Evolutionary conservation across 92 coral and sea anemone genomes (phyloP).

Genomic region (Micromussa lordhowensis): DNA sequence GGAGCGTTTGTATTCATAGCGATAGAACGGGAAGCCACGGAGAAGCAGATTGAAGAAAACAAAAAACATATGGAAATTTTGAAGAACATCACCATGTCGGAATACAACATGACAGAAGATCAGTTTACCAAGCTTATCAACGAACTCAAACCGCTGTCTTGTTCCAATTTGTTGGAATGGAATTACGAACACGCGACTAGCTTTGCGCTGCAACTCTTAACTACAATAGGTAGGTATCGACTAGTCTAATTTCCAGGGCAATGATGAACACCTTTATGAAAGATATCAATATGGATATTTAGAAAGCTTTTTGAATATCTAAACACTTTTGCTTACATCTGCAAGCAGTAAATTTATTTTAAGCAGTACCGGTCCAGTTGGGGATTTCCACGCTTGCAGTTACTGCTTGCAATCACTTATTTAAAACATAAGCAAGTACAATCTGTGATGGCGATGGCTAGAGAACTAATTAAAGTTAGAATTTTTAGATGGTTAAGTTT

Average conservation of each 20-base stretch:
- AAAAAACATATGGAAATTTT: constrained; percentile 1
- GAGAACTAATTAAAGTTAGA: neutral
- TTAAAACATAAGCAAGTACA: neutral
- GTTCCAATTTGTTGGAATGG: constrained; percentile 37
- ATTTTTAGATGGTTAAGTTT: neutral
- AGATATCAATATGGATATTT: neutral
- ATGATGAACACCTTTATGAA: neutral
- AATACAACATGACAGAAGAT: constrained; percentile 37
- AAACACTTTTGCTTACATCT: neutral
- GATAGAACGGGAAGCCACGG: constrained; percentile 41
- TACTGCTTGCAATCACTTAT: neutral
- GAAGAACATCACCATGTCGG: neutral
- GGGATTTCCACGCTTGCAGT: neutral
- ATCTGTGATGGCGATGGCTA: neutral
- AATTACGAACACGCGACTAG: constrained; percentile 18
- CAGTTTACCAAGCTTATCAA: constrained; percentile 19
- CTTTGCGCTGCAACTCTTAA: constrained; percentile 47
- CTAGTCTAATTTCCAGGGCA: neutral
- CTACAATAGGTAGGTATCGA: constrained; percentile 59
- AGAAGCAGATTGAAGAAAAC: neutral
- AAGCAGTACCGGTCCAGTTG: neutral
- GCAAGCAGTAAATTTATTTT: neutral
- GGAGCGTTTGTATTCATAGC: constrained; percentile 46
- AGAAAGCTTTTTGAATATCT: neutral
- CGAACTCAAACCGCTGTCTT: neutral